A percentile compares a stretch with the other conserved stretches of the same genome.
phyloP scores from a whole-genome alignment of 2,888 invertebrate genomes.

The Epiblema foenella region DNA sequence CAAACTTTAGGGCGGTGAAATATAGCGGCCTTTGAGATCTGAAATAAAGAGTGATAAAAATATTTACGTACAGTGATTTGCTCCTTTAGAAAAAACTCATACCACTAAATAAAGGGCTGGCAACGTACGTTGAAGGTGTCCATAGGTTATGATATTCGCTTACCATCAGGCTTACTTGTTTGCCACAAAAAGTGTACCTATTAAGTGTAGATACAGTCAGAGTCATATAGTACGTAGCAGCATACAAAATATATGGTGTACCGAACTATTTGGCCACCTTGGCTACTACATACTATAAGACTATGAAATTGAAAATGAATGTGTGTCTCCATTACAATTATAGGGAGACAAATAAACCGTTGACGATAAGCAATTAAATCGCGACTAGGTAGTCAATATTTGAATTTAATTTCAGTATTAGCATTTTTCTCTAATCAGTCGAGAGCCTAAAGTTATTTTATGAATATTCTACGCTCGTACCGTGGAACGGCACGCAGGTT shows the following conservation, averaged over 20 bases:
- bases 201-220: too few species aligned
- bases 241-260: too few species aligned
- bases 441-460: slow-evolving; percentile 24
- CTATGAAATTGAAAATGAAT: not conserved
- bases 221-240: too few species aligned
- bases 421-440: slow-evolving; percentile 34
- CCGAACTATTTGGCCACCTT: too few species aligned
- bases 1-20: slow-evolving; percentile 73
- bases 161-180: too few species aligned
- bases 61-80: not conserved
- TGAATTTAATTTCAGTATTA: slow-evolving; percentile 28
- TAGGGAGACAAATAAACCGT: slow-evolving; percentile 6
- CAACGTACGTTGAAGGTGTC: not conserved
- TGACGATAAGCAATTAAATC: slow-evolving; percentile 6
- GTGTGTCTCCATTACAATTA: not conserved
- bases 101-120: not conserved
- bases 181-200: too few species aligned
- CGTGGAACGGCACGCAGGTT: slow-evolving; percentile 5
- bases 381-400: slow-evolving; percentile 7
- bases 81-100: too few species aligned
- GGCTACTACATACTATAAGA: too few species aligned
- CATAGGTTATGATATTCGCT: too few species aligned
- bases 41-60: slow-evolving; percentile 48
- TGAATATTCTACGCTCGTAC: slow-evolving; percentile 29
- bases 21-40: slow-evolving; percentile 75